Evolutionary conservation across 2,888 invertebrate genomes (phyloP), one percentile per base, ranked within the genome.

Genomic region (Deroplatys truncata): DNA sequence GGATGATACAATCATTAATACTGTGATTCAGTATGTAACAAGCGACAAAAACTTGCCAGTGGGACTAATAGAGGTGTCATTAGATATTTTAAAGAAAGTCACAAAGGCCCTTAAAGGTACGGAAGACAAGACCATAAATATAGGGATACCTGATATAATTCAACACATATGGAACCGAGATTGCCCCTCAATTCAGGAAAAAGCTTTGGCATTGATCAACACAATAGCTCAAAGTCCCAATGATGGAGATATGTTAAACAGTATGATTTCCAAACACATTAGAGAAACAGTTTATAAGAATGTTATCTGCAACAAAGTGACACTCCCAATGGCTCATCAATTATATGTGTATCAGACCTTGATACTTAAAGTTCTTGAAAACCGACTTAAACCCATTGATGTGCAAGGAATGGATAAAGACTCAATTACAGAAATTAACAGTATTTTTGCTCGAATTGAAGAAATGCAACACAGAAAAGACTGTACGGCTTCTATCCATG

Each of bases 301-400:
- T 35, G 84, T 90, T 15, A 84, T 85, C 25, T 31, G 82, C 9
- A 82, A 82, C 28, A 25, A 82, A 15, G 43, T 84, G 7, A 83
- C 82, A 28, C 84, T 10, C 1, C 20, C 31, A 16, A 90, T 89
- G 28, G 90, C 89, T 16, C 90, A 90, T 83, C 88, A 90, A 82
- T 84, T 90, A 15, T 89, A 86, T 28, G 83, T 88, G 9, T 90
- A 89, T 86, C 90, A 90, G 83, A 85, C 35, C 9, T 88, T 90
- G 29, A 86, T 90, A 56, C 82, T 90, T 9, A 72, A 84, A 35
- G 9, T 90, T 20, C 35, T 84, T 29, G 85, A 90, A 72, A 84
- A 88, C 28, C 84, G 84, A 16, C 49, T 89, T 28, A 89, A 88
- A n/a, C 28, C 20, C 9, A 84, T 90, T 28, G 90, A 90, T 84